A percentile compares a stretch with the other conserved stretches of the same genome.
Conservation (phyloP, 2,113 vertebrate species). For the Dasypus novemcinctus region DNA sequence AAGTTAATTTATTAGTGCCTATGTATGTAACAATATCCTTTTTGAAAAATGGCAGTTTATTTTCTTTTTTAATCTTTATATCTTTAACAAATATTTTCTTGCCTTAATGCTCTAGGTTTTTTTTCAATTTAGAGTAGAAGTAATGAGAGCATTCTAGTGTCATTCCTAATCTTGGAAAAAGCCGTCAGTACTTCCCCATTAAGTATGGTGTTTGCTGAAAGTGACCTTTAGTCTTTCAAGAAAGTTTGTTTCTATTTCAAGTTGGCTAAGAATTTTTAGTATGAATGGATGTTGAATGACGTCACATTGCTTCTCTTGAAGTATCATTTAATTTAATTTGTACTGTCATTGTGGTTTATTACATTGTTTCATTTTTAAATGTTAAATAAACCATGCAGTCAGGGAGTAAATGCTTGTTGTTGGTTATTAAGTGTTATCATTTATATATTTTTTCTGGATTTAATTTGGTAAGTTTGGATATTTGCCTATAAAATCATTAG, state of each 20-base stretch:
- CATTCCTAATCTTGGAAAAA: background rate
- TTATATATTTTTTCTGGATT: background rate
- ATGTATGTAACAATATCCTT: background rate
- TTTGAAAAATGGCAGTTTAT: background rate
- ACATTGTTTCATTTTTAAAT: background rate
- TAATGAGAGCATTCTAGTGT: background rate
- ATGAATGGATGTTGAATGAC: background rate
- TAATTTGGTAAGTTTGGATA: background rate
- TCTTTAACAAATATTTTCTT: background rate
- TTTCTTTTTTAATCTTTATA: background rate
- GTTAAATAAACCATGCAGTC: background rate
- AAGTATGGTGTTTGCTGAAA: background rate
- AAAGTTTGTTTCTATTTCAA: background rate
- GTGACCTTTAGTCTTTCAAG: background rate
- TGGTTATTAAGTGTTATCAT: background rate
- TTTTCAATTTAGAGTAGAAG: background rate
- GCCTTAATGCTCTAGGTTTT: background rate
- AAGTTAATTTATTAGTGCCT: background rate
- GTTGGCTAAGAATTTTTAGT: background rate
- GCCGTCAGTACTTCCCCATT: background rate
- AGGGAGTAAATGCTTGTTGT: background rate
- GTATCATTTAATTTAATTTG: background rate
- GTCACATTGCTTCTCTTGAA: background rate
- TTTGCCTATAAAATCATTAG: background rate
- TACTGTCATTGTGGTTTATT: background rate